A percentile compares a stretch with the other conserved stretches of the same genome.
These are phyloP conservation scores for Uropetala carovei DNA, from an alignment of 2,888 invertebrate genomes.

Conservation along the genomic window DNA sequence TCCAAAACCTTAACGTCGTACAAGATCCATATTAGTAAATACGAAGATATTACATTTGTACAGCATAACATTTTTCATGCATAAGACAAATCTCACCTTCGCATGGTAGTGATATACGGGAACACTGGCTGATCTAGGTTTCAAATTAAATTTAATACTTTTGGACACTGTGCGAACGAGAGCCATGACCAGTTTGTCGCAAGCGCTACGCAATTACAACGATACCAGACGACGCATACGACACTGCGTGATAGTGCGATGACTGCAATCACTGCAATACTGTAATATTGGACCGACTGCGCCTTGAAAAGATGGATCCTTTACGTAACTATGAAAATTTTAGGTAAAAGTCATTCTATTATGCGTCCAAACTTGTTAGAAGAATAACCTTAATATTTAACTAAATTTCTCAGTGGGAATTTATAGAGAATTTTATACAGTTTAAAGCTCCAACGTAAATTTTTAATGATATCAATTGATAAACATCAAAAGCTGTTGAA, in stretches of 20 bases:
- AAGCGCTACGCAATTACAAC: constrained; percentile 32
- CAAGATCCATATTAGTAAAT: constrained; percentile 2
- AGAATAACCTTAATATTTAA: too few relatives aligned
- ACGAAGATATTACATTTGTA: neutral
- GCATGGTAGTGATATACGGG: constrained; percentile 78
- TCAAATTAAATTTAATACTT: neutral
- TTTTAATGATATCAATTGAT: too few relatives aligned
- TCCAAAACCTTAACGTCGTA: constrained; percentile 88
- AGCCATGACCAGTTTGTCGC: constrained; percentile 50
- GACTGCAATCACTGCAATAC: neutral
- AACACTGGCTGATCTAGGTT: constrained; percentile 56
- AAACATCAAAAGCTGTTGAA: too few relatives aligned
- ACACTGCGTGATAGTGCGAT: neutral
- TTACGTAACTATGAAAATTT: neutral
- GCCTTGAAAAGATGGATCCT: neutral
- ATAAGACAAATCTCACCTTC: constrained; percentile 79
- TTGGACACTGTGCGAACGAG: constrained; percentile 43
- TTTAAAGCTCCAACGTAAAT: too few relatives aligned
- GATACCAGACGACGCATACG: too few relatives aligned
- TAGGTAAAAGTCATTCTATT: neutral
- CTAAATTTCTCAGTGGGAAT: too few relatives aligned
- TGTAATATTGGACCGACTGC: neutral
- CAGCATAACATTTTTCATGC: neutral
- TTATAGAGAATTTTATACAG: too few relatives aligned
- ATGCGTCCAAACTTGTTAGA: neutral